Evolutionary conservation across 2,888 invertebrate species (phyloP).

Genomic region (Pocota personata): DNA sequence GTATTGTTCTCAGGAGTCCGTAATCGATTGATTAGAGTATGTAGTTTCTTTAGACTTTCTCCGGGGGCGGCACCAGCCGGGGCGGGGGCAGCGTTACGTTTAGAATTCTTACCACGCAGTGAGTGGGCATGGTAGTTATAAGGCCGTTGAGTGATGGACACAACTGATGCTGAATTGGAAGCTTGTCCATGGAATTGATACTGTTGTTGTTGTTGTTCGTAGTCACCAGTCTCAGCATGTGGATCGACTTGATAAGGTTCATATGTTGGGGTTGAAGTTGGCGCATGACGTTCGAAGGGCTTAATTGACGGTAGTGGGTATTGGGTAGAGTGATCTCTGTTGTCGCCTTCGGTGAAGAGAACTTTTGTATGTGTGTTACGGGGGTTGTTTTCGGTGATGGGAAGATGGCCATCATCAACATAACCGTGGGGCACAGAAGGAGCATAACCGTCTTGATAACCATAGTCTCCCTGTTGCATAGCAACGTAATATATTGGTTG

Average conservation of each 20-base stretch:
- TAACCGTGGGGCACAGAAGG: slow-evolving; percentile 29
- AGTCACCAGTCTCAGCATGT: slow-evolving; percentile 38
- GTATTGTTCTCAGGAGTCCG: slow-evolving; percentile 16
- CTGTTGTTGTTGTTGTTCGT: slow-evolving; percentile 35
- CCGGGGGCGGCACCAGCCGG: slow-evolving; percentile 19
- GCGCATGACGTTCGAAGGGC: slow-evolving; percentile 76
- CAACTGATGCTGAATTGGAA: slow-evolving; percentile 68
- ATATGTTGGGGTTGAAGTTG: slow-evolving; percentile 71
- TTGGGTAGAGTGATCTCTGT: slow-evolving; percentile 76
- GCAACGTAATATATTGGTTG: slow-evolving; percentile 80
- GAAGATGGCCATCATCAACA: slow-evolving; percentile 64
- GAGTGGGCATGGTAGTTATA: slow-evolving; percentile 80
- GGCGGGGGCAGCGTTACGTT: slow-evolving; percentile 61
- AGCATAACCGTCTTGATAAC: slow-evolving; percentile 5
- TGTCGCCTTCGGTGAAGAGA: slow-evolving; percentile 77
- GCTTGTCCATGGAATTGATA: slow-evolving; percentile 47
- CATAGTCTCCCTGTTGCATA: slow-evolving; percentile 76
- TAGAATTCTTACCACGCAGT: slow-evolving; percentile 54
- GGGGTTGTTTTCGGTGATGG: slow-evolving; percentile 81
- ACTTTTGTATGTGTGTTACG: slow-evolving; percentile 81
- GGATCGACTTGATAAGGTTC: slow-evolving; percentile 75
- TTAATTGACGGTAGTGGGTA: slow-evolving; percentile 78
- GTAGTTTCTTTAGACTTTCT: slow-evolving; percentile 50
- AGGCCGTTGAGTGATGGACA: slow-evolving; percentile 79
- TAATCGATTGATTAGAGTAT: slow-evolving; percentile 23